Base-by-base conservation (phyloP, 2,888 invertebrate genomes). In the Criorhina ranunculi region DNA sequence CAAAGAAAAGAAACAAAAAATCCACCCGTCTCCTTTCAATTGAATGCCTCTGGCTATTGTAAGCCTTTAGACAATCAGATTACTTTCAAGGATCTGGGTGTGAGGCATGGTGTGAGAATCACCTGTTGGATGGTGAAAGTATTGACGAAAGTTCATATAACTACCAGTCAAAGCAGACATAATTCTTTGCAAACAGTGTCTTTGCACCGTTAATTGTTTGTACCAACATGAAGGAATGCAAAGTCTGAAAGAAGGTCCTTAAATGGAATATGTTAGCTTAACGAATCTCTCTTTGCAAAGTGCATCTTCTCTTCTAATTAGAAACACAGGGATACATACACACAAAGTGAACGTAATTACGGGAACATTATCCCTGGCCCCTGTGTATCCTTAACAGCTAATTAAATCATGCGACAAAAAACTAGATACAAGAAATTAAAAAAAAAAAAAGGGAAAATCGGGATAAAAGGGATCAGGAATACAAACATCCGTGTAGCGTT, bases 321-420 rank as follows among this genome's bases (percentile, higher is more conserved):
- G 49, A 17, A 78, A 72, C 35, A 44, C n/a, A 66, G 31, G 8
- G 17, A 12, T 15, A 59, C 60, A 33, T 24, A 12, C 55, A 42
- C 51, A 31, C 11, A 15, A 4, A 51, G 40, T 29, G 49, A 29
- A 9, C 46, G 72, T 75, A 75, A 85, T 85, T 85, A 85, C 75
- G 70, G 44, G 64, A 75, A 73, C 29, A 73, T 35, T 73, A 79
- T 83, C 78, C 67, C 35, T 46, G 17, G 42, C 44, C 69, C 59
- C 73, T 59, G 75, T 70, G 62, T 83, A 85, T 85, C 73, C 64
- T 69, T 85, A 76, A 76, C 85, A 85, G 80, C 85, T 85, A 79
- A 85, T 85, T 85, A 80, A 76, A 85, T 79, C 69, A 79, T 75
- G 75, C 51, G 73, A 78, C 79, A 83, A 59, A 80, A 29, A 75